Conservation (phyloP, 2,797 vertebrate species). For the Semaprochilodus insignis region DNA sequence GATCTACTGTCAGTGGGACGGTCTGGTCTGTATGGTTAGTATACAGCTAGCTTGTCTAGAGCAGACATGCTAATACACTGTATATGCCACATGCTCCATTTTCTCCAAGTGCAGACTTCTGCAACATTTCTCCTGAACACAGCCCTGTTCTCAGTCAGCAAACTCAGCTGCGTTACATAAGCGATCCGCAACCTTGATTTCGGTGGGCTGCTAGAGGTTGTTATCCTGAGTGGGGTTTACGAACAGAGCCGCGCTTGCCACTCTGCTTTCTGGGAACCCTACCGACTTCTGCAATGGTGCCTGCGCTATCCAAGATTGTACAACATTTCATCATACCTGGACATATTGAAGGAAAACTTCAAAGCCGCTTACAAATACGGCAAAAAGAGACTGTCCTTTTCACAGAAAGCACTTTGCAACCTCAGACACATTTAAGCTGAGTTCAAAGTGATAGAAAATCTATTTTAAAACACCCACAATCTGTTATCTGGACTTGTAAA, state of each 20-base stretch:
- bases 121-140: background rate
- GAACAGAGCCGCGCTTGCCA: background rate
- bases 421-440: background rate
- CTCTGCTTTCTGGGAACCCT: background rate
- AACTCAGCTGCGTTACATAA: conserved; percentile 5
- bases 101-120: background rate
- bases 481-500: no score
- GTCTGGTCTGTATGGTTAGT: background rate
- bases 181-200: background rate
- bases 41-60: background rate
- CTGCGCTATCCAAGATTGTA: background rate
- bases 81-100: background rate
- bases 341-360: background rate
- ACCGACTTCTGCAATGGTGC: background rate
- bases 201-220: background rate
- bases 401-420: conserved; percentile 6
- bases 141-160: background rate
- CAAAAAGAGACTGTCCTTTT: background rate
- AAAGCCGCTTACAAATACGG: background rate
- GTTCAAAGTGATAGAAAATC: conserved; percentile 5
- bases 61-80: background rate
- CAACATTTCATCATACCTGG: conserved; percentile 5
- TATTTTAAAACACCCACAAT: background rate
- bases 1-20: background rate
- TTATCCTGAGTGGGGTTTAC: background rate